Evolutionary conservation across 2,888 invertebrate species (phyloP), one percentile per base, ranked within the genome.

Genomic region (Hypena proboscidalis): DNA sequence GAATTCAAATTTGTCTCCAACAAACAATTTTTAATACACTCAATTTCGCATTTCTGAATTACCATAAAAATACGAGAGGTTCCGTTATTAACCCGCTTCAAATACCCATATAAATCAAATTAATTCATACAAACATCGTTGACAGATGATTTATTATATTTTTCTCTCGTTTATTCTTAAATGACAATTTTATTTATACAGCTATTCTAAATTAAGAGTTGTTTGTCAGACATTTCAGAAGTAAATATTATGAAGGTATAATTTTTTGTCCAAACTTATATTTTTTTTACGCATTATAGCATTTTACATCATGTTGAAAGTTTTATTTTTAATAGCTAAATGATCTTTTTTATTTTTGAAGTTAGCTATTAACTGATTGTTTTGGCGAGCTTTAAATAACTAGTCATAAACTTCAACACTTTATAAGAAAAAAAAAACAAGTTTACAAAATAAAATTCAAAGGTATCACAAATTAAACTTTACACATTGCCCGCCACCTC

Each of bases 31-130:
- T 11, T 19, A 10, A 19, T 31, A 19, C 31, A 15, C 27, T 14
- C 21, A 8, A 21, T 32, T 20, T 13, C 21, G 2, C 21, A 9
- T 14, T 22, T 9, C 23, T 22, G 23, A 22, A 39, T 21, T 17
- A 30, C 25, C 21, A 21, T 11, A 25, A 22, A 27, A 49, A 36
- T 27, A 6, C 32, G 7, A 32, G n/a, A 21, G 13, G 10, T 7
- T n/a, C n/a, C 43, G 37, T 37, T 54, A 54, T 49, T 21, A 58
- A 58, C 31, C 37, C 55, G 5, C 33, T 63, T 47, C 20, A 39
- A 49, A 58, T 43, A 30, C 37, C 44, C 59, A 50, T 63, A 53
- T 52, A 67, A 66, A 57, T 59, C 53, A 67, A 67, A 64, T 64
- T 59, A 59, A 62, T 41, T 54, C 58, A 29, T 40, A 59, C 54